These are phyloP conservation scores for Ciconia nigra DNA, from an alignment of 2,797 vertebrate species.

Conservation along the genomic window DNA sequence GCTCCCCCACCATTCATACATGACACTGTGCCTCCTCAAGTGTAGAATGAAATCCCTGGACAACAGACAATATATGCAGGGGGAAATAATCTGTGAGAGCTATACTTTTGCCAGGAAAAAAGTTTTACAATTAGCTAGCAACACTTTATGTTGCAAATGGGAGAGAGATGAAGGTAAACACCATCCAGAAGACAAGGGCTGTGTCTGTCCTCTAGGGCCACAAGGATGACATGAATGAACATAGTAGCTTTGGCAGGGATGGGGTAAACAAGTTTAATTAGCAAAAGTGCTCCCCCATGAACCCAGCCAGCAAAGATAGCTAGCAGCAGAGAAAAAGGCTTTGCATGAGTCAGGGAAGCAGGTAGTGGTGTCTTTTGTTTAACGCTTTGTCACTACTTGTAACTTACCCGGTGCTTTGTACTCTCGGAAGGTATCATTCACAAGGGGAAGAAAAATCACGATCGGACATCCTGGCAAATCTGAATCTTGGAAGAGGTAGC, in stretches of 20 bases:
- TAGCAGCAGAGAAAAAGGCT: background rate
- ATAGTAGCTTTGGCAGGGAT: background rate
- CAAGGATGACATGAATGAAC: background rate
- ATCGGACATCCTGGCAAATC: constrained; percentile 73
- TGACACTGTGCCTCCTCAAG: background rate
- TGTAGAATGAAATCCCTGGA: background rate
- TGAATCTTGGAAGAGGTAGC: constrained; percentile 80
- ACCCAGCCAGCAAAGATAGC: background rate
- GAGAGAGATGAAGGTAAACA: background rate
- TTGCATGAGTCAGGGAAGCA: background rate
- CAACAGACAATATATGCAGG: background rate
- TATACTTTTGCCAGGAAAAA: background rate
- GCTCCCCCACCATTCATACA: background rate
- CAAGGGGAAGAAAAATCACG: constrained; percentile 84
- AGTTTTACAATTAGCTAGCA: background rate
- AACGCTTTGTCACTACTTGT: background rate
- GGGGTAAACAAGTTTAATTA: background rate
- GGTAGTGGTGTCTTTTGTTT: background rate
- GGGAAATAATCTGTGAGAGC: background rate
- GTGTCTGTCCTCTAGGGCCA: background rate
- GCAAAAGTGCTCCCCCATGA: background rate
- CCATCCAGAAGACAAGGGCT: background rate
- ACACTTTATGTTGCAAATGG: background rate
- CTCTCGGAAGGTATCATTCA: constrained; percentile 78
- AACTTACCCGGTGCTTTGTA: constrained; percentile 84